Evolutionary conservation across 2,888 invertebrate genomes (phyloP).

Genomic region (Phengaris arion): DNA sequence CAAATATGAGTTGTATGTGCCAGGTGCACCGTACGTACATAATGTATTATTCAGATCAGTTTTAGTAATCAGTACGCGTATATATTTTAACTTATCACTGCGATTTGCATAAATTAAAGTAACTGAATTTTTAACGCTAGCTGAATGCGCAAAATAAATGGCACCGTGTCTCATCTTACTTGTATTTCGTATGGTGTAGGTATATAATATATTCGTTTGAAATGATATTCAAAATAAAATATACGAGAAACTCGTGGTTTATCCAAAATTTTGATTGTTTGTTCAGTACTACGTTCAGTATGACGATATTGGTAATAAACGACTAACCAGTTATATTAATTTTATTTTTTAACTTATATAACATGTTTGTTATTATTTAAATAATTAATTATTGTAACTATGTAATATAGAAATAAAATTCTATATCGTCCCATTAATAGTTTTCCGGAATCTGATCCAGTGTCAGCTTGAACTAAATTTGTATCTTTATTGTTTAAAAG

Average conservation of each 20-base stretch:
- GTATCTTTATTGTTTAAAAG: neutral
- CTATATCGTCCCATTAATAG: neutral
- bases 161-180: too few species aligned
- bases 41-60: neutral
- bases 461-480: neutral
- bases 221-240: too few species aligned
- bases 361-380: neutral
- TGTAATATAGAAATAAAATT: neutral
- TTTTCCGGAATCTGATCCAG: conserved; percentile 16
- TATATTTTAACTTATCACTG: neutral
- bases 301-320: neutral
- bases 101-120: conserved; percentile 27
- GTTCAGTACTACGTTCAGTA: too few species aligned
- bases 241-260: too few species aligned
- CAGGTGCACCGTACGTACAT: neutral
- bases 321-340: neutral
- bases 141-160: conserved; percentile 18
- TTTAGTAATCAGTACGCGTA: conserved; percentile 14
- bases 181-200: too few species aligned
- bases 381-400: neutral
- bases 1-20: too few species aligned
- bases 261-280: too few species aligned
- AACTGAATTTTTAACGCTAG: conserved; percentile 14
- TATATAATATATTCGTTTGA: too few species aligned
- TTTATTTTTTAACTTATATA: neutral